These are phyloP conservation scores for Aegotheles bennettii DNA, from an alignment of 2,113 vertebrate genomes.

Conservation along the genomic window DNA sequence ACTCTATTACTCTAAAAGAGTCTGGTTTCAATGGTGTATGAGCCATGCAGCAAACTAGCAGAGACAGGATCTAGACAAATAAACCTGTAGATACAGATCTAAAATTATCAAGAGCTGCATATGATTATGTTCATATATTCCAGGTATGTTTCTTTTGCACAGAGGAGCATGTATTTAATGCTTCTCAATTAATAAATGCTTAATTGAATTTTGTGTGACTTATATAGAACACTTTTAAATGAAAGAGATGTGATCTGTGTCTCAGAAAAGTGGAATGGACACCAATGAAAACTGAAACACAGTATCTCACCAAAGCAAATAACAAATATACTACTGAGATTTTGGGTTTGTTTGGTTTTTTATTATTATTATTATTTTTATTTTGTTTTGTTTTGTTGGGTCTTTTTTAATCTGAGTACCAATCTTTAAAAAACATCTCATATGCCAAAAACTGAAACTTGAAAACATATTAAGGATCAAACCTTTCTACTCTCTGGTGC, in stretches of 20 bases:
- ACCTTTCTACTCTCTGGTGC: not conserved
- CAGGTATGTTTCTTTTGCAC: not conserved
- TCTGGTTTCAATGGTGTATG: not conserved
- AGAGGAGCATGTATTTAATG: not conserved
- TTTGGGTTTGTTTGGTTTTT: not conserved
- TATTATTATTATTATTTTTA: too few relatives aligned
- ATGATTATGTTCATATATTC: not conserved
- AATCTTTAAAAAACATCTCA: not conserved
- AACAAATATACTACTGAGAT: not conserved
- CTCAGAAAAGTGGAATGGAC: not conserved
- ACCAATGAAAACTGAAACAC: not conserved
- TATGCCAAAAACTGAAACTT: not conserved
- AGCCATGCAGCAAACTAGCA: not conserved
- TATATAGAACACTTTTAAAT: not conserved
- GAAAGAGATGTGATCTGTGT: not conserved
- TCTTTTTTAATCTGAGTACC: not conserved
- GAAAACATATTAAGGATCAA: not conserved
- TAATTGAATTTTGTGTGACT: not conserved
- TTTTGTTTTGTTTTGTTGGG: too few relatives aligned
- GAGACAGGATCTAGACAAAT: not conserved
- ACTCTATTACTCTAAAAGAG: not conserved
- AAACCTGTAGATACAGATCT: not conserved
- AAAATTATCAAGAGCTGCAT: not conserved
- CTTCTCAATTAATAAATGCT: not conserved
- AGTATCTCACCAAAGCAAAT: not conserved